Evolutionary conservation across 2,113 vertebrate genomes (phyloP), one percentile per base, ranked within the genome.

Genomic region (Larimichthys crocea): DNA sequence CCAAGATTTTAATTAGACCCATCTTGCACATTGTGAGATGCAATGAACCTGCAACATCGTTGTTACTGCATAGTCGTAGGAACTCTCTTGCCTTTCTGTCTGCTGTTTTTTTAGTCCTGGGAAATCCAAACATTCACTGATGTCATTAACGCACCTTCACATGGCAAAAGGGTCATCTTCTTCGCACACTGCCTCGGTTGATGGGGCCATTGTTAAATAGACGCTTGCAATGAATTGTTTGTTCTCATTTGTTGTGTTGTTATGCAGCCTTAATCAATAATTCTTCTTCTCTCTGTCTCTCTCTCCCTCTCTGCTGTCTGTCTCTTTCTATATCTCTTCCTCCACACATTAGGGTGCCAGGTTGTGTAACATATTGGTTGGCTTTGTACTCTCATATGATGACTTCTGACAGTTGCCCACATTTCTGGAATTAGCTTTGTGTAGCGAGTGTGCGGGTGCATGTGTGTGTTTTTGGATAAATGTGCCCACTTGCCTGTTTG

Each of bases 391-490:
- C 12, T 20, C 66, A 60, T 71, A 90, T 82, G 78, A 89, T 80
- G 90, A 77, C 86, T 83, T 81, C 88, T 89, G 91, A 93, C 89
- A 92, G 83, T 87, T 85, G 76, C 89, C 71, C 84, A 88, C 88
- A 80, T 81, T 91, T 85, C 76, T 88, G 62, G 81, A 88, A 88
- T 85, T 74, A 83, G 76, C 85, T 88, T 70, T 63, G 76, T 86
- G 75, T 67, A 42, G 63, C 48, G 15, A 76, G 62, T 56, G 56
- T 68, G 75, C 40, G 11, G 50, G 52, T 63, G 53, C 52, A 53
- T 74, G 65, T 73, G 75, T 86, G 82, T 86, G 68, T 63, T 83
- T 85, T 80, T 15, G 26, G 48, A 83, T 76, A 73, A 82, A 83
- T 72, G 74, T 87, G 76, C 74, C 53, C 65, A 71, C 75, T 71